Conservation (phyloP, 2,113 vertebrate genomes). For the Brachirus orientalis region DNA sequence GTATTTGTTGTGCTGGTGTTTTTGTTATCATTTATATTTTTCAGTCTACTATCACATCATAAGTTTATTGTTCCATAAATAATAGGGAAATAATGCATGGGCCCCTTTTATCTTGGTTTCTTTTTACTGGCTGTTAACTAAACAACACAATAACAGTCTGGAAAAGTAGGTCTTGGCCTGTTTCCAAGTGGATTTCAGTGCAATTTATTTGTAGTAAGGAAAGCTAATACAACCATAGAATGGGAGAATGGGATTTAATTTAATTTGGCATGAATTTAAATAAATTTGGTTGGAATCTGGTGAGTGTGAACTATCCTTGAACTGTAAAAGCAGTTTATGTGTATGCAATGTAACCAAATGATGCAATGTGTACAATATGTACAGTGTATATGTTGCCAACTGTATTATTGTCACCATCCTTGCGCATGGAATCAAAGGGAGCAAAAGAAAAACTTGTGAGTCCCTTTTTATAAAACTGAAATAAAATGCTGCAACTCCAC, state of each 20-base stretch:
- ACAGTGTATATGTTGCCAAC: no score
- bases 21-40: no score
- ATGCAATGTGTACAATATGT: not conserved
- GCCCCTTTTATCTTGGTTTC: not conserved
- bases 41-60: no score
- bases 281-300: not conserved
- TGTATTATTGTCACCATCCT: no score
- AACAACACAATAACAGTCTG: constrained; percentile 13
- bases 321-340: not conserved
- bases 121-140: not conserved
- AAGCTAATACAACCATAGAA: constrained; percentile 1
- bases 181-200: not conserved
- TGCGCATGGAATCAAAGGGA: no score
- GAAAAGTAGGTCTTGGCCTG: not conserved
- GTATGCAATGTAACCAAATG: not conserved
- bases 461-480: no score
- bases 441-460: no score
- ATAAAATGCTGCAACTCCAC: no score
- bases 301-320: not conserved
- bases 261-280: not conserved
- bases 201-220: not conserved
- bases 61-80: no score
- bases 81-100: no score
- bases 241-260: not conserved
- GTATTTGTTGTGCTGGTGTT: no score